These are phyloP conservation scores for Cyprinodon diabolis DNA, from an alignment of 2,797 vertebrate species.

Conservation along the genomic window DNA sequence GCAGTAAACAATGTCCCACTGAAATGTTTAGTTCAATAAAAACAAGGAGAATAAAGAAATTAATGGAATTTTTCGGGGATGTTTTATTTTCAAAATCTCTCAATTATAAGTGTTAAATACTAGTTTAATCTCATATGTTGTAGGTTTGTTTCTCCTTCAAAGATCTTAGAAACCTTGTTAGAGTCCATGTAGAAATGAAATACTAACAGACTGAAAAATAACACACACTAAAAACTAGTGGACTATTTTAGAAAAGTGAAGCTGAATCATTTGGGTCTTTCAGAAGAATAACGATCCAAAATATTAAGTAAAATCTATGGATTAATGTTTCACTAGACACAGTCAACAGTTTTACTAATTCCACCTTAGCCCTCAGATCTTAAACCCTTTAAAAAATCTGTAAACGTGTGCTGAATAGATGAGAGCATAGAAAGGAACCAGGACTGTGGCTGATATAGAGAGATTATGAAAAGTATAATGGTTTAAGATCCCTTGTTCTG, in stretches of 20 bases:
- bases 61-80: no score
- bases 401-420: not conserved
- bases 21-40: no score
- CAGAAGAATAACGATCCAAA: not conserved
- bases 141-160: not conserved
- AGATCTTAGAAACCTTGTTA: not conserved
- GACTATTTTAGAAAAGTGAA: not conserved
- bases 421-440: not conserved
- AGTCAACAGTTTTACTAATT: not conserved
- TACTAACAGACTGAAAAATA: not conserved
- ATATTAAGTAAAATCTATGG: not conserved
- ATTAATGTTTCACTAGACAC: not conserved
- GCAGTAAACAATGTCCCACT: no score
- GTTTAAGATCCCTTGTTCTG: not conserved
- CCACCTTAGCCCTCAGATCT: not conserved
- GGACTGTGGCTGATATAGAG: not conserved
- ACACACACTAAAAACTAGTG: not conserved
- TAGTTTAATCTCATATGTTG: no score
- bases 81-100: no score
- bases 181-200: not conserved
- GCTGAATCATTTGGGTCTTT: not conserved
- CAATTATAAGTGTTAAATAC: no score
- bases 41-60: no score
- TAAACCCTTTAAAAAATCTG: not conserved
- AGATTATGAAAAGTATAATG: no score